Evolutionary conservation across 35 echinoderm and acorn worm species (phyloP).

Genomic region (Patiria miniata): DNA sequence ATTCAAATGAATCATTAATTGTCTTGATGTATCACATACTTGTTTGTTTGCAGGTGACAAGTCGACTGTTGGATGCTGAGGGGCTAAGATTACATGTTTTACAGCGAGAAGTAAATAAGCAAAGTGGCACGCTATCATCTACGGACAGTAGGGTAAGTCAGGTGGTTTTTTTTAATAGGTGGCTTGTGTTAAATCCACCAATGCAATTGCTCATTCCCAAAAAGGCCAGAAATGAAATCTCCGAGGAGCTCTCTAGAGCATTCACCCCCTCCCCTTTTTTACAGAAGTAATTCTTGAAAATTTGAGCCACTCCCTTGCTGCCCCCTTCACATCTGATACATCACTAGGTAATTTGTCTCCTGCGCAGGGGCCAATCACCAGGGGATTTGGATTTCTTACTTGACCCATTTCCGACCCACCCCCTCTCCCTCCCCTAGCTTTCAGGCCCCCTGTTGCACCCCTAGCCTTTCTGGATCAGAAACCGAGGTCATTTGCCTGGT

Average conservation of each 20-base stretch:
- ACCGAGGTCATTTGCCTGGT: too few relatives aligned
- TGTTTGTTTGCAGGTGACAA: slow-evolving; percentile 72
- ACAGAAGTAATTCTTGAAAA: not conserved
- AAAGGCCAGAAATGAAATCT: not conserved
- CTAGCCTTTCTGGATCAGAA: too few relatives aligned
- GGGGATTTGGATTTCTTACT: too few relatives aligned
- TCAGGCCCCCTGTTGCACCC: too few relatives aligned
- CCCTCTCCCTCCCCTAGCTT: too few relatives aligned
- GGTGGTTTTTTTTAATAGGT: not conserved
- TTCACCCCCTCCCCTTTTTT: not conserved
- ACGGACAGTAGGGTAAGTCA: not conserved
- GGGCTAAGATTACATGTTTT: slow-evolving; percentile 67
- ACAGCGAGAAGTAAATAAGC: slow-evolving; percentile 50
- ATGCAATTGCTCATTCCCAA: too few relatives aligned
- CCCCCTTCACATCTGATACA: not conserved
- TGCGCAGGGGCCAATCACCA: too few relatives aligned
- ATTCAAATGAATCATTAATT: not conserved
- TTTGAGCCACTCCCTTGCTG: too few relatives aligned
- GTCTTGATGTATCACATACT: not conserved
- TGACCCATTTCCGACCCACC: too few relatives aligned
- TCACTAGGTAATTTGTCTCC: too few relatives aligned
- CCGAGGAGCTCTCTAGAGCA: not conserved
- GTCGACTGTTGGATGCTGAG: slow-evolving; percentile 83
- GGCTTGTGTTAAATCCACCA: not conserved
- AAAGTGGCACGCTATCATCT: not conserved